A percentile compares a stretch with the other conserved stretches of the same genome.
These are phyloP conservation scores for Idaea straminata DNA, from an alignment of 2,888 invertebrate genomes.

Conservation along the genomic window DNA sequence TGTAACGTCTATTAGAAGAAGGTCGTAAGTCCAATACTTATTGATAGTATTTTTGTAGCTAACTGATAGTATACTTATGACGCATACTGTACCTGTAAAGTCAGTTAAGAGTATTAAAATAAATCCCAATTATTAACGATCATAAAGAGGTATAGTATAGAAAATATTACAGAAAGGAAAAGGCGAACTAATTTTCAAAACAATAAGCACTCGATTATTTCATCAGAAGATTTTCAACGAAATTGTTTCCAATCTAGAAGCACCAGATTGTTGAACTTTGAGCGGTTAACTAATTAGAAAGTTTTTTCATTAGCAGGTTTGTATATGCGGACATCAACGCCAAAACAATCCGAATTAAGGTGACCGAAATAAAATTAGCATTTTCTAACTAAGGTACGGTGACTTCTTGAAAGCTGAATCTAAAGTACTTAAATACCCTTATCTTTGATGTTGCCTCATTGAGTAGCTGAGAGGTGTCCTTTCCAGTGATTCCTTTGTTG, in stretches of 20 bases:
- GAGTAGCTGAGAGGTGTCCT: not conserved
- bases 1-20: too few relatives aligned
- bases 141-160: too few relatives aligned
- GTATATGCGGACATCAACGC: constrained; percentile 32
- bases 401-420: constrained; percentile 29
- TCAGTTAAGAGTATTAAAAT: too few relatives aligned
- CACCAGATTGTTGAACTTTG: constrained; percentile 26
- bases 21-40: too few relatives aligned
- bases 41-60: too few relatives aligned
- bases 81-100: too few relatives aligned
- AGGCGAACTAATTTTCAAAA: not conserved
- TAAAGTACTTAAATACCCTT: constrained; percentile 24
- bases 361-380: constrained; percentile 39
- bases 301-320: constrained; percentile 48
- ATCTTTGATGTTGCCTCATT: constrained; percentile 19
- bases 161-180: too few relatives aligned
- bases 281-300: constrained; percentile 41
- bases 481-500: not conserved
- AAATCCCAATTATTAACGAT: too few relatives aligned
- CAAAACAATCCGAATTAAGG: constrained; percentile 36
- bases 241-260: constrained; percentile 33
- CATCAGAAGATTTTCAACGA: not conserved
- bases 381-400: constrained; percentile 36
- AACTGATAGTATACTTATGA: too few relatives aligned
- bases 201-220: not conserved